Conservation (phyloP, 2,797 vertebrate genomes). For the Tachyglossus aculeatus region DNA sequence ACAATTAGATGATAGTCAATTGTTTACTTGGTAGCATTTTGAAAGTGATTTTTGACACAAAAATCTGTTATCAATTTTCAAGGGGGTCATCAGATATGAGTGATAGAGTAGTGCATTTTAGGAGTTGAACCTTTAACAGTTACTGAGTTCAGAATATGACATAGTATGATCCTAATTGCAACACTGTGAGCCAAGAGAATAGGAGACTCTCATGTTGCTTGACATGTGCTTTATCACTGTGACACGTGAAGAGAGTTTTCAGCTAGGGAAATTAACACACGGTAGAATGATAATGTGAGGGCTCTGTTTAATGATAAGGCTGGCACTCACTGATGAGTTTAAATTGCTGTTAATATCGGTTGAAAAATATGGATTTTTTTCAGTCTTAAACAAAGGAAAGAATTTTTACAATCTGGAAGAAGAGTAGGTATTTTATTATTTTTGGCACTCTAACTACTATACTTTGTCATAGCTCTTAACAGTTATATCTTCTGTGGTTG, state of each 20-base stretch:
- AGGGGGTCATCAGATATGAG: conserved; percentile 72
- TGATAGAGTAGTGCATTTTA: conserved; percentile 65
- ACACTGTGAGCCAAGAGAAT: conserved; percentile 49
- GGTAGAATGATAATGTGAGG: conserved; percentile 11
- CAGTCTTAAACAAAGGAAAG: neutral
- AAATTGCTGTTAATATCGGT: neutral
- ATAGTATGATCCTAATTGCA: conserved; percentile 65
- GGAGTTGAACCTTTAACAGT: conserved; percentile 65
- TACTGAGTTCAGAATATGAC: conserved; percentile 55
- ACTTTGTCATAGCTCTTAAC: no score
- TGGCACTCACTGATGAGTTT: conserved; percentile 2
- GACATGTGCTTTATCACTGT: conserved; percentile 55
- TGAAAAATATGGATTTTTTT: neutral
- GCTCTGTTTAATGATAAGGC: conserved; percentile 39
- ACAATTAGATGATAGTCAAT: conserved; percentile 70
- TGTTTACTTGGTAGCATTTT: conserved; percentile 70
- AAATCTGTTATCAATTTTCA: conserved; percentile 79
- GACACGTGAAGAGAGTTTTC: conserved; percentile 47
- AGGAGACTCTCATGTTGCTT: conserved; percentile 40
- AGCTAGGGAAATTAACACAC: conserved; percentile 36
- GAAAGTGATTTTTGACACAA: conserved; percentile 73
- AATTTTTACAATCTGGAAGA: neutral
- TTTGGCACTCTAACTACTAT: no score
- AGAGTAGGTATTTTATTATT: neutral
- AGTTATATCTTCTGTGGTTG: no score